Evolutionary conservation across 2,797 vertebrate genomes (phyloP).

Genomic region (Strix occidentalis): DNA sequence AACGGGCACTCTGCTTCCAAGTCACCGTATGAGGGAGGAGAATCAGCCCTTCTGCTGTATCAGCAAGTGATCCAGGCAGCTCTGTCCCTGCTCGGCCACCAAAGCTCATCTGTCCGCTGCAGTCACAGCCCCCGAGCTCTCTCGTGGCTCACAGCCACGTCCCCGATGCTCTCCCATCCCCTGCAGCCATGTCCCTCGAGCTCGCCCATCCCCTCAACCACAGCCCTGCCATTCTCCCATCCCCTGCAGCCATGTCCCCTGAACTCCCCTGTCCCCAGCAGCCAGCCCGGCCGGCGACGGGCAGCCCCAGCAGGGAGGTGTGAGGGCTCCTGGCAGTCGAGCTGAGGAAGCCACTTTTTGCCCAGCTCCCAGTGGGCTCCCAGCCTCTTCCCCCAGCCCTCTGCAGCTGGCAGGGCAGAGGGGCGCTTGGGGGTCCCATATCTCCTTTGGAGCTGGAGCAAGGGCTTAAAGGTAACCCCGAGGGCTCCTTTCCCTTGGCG

Average conservation of each 20-base stretch:
- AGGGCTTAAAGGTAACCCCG: not conserved
- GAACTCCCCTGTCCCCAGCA: not conserved
- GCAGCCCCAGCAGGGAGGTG: not conserved
- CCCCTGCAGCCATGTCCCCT: not conserved
- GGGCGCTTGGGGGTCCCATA: rapidly evolving
- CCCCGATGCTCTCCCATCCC: not conserved
- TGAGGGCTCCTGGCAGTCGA: not conserved
- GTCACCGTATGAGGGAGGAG: rapidly evolving
- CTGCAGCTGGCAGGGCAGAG: not conserved
- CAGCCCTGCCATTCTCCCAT: not conserved
- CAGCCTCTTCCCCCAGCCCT: not conserved
- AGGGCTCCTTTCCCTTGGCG: not conserved
- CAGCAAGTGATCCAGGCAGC: not conserved
- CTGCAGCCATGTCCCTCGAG: not conserved
- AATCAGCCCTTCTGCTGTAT: not conserved
- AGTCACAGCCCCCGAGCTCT: not conserved
- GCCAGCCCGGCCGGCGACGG: not conserved
- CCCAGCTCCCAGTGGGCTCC: not conserved
- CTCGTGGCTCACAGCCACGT: no score
- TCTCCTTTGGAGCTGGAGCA: not conserved
- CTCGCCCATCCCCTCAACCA: no score
- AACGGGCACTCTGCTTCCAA: rapidly evolving
- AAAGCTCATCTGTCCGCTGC: rapidly evolving
- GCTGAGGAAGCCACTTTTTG: not conserved
- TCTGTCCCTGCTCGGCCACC: not conserved